phyloP scores from a whole-genome alignment of 2,797 vertebrate species.

The Danio aesculapii region DNA sequence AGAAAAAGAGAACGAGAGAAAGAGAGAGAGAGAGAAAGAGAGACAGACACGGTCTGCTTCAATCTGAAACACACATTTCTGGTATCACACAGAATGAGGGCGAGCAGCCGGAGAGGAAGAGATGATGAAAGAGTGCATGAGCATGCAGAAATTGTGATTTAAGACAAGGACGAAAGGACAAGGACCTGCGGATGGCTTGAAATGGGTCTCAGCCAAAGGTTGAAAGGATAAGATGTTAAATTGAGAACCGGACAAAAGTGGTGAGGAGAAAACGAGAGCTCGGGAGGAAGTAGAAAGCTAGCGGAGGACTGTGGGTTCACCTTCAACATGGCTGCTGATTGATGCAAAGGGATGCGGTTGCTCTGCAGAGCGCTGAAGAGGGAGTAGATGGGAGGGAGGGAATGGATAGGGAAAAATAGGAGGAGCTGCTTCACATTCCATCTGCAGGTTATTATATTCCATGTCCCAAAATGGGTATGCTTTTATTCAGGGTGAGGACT shows the following conservation, averaged over 20 bases:
- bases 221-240: background rate
- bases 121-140: background rate
- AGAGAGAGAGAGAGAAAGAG: slow-evolving; percentile 18
- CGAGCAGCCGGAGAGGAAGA: slow-evolving; percentile 12
- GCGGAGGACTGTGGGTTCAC: slow-evolving; percentile 82
- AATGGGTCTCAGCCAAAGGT: background rate
- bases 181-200: background rate
- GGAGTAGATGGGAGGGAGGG: slow-evolving; percentile 65
- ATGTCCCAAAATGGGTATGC: slow-evolving; percentile 11
- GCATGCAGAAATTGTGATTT: slow-evolving; percentile 32
- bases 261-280: background rate
- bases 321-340: slow-evolving; percentile 91
- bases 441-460: slow-evolving; percentile 37
- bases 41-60: slow-evolving; percentile 20
- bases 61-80: background rate
- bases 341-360: slow-evolving; percentile 91
- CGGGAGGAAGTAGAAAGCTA: slow-evolving; percentile 52
- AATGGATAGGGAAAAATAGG: slow-evolving; percentile 36
- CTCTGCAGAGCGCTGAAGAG: slow-evolving; percentile 70
- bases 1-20: background rate
- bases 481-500: background rate
- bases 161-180: background rate
- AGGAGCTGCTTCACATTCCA: slow-evolving; percentile 38
- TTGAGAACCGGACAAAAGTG: background rate
- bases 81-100: slow-evolving; percentile 15